Evolutionary conservation across 2,888 invertebrate genomes (phyloP), one percentile per base, ranked within the genome.

Genomic region (Nezara viridula): DNA sequence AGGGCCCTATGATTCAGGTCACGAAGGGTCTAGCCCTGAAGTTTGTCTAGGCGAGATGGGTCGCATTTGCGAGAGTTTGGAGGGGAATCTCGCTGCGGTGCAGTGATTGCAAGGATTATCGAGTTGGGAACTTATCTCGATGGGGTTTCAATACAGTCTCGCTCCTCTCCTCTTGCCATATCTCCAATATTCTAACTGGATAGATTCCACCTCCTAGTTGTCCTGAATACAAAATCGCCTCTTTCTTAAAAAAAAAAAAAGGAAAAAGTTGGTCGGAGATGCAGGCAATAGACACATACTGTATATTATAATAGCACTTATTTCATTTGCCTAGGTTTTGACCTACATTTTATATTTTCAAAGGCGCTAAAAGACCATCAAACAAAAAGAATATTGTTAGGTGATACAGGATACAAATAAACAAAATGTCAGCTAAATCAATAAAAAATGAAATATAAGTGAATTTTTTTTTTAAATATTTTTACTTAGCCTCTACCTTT

Each of bases 71-170:
- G 81, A 44, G 44, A 81, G 81, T 47, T 81, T 44, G 40, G 44
- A 81, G 77, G 60, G 40, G 40, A 2, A 24, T 44, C 44, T 19
- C 14, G 44, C 24, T 40, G n/a, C n/a, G 44, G 81, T 81, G 81
- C 44, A 47, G 44, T 81, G 81, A 81, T 81, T 81, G 81, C 81
- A 47, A 81, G 81, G 81, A 81, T 81, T 81, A 81, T 44, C n/a
- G n/a, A 81, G 81, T 81, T 44, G 40, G 16, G 44, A 44, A 81
- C 24, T 81, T 81, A 47, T 44, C n/a, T 81, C n/a, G 81, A 44
- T 44, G 12, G 40, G 9, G 21, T 81, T 19, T 47, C 81, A 19
- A 81, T 81, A 24, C n/a, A 44, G 81, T 44, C 66, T 7, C 7
- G 32, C 19, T 14, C 5, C 16, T 37, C 1, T 73, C 0, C 19